A percentile compares a stretch with the other conserved stretches of the same genome.
Evolutionary conservation across 2,888 invertebrate species (phyloP).

Genomic region (Cabera pusaria): DNA sequence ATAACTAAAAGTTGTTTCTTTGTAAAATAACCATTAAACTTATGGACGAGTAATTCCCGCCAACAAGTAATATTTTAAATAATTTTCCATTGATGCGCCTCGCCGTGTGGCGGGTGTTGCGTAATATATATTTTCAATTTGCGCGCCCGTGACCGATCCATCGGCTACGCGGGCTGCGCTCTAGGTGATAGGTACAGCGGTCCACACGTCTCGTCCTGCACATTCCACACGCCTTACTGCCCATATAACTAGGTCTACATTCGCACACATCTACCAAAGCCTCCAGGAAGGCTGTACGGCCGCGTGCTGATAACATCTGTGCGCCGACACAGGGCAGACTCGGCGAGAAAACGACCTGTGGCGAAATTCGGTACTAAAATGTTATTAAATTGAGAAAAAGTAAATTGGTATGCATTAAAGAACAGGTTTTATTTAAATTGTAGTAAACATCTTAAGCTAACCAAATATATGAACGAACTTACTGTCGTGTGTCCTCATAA

Average conservation of each 20-base stretch:
- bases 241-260: conserved; percentile 3
- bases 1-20: too few species aligned
- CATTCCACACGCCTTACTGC: conserved; percentile 2
- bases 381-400: conserved; percentile 13
- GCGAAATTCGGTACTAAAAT: conserved; percentile 24
- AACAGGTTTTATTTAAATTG: too few species aligned
- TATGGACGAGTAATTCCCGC: too few species aligned
- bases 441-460: too few species aligned
- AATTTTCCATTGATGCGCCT: conserved; percentile 13
- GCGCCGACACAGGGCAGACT: conserved; percentile 20
- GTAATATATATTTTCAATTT: conserved; percentile 48
- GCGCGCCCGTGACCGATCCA: conserved; percentile 45
- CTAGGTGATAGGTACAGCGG: too few species aligned
- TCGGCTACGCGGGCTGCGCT: conserved; percentile 45
- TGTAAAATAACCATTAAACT: too few species aligned
- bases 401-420: not conserved
- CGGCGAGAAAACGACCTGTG: conserved; percentile 32
- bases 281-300: conserved; percentile 8
- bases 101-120: conserved; percentile 13
- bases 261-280: not conserved
- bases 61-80: conserved; percentile 15
- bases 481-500: too few species aligned
- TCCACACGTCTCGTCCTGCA: conserved; percentile 10
- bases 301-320: conserved; percentile 32
- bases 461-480: too few species aligned